A percentile compares a stretch with the other conserved stretches of the same genome.
phyloP scores from a whole-genome alignment of 2,113 vertebrate species.

The Phrynocephalus versicolor region DNA sequence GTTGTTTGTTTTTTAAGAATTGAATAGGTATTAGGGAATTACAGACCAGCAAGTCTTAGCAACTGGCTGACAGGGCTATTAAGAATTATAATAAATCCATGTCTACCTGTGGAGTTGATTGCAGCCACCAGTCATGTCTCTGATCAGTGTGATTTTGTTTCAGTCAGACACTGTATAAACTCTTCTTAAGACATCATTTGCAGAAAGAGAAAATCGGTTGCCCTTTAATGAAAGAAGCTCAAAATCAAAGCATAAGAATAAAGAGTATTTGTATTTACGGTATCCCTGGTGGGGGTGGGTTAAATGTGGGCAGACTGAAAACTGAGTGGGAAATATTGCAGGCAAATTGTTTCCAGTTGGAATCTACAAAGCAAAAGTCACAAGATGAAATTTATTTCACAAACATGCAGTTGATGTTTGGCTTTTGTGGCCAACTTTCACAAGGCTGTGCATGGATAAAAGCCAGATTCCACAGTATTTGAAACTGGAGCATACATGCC shows the following conservation, averaged over 20 bases:
- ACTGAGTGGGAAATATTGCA: background rate
- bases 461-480: background rate
- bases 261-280: background rate
- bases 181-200: background rate
- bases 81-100: background rate
- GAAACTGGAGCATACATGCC: background rate
- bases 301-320: background rate
- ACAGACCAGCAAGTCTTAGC: background rate
- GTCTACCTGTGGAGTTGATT: background rate
- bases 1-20: too few relatives aligned
- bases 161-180: background rate
- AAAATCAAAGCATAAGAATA: background rate
- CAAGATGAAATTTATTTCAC: background rate
- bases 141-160: background rate
- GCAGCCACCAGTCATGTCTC: background rate
- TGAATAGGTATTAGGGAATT: background rate
- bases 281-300: background rate
- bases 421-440: background rate
- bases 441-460: background rate
- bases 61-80: background rate
- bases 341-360: background rate
- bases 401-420: background rate
- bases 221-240: background rate
- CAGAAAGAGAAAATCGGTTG: background rate
- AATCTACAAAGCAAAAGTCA: background rate